Evolutionary conservation across 2,888 invertebrate genomes (phyloP).

Genomic region (Campoplex capitator): DNA sequence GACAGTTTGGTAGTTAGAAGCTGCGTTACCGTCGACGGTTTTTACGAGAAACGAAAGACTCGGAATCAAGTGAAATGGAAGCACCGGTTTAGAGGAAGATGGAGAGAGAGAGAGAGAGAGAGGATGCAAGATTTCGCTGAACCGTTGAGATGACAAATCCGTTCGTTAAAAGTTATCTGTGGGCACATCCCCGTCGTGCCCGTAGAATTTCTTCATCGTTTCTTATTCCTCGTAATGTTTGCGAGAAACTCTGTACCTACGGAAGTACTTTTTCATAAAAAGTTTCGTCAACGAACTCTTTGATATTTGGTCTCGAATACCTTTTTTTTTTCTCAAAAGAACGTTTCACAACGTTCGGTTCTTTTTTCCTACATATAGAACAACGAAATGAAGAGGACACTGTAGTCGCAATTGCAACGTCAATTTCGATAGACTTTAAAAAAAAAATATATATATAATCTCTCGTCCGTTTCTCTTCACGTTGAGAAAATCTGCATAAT

Average conservation of each 20-base stretch:
- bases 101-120: slow-evolving; percentile 6
- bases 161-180: slow-evolving; percentile 63
- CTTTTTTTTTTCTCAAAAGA: slow-evolving; percentile 1
- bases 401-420: not conserved
- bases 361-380: not conserved
- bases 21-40: not conserved
- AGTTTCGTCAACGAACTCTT: slow-evolving; percentile 5
- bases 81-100: slow-evolving; percentile 12
- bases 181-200: slow-evolving; percentile 20
- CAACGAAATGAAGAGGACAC: not conserved
- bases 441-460: not conserved
- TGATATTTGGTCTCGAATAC: not conserved
- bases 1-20: slow-evolving; percentile 28
- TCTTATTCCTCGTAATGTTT: slow-evolving; percentile 26
- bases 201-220: slow-evolving; percentile 24
- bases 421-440: not conserved
- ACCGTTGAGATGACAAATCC: slow-evolving; percentile 46
- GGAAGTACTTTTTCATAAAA: slow-evolving; percentile 7
- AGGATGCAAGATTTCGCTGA: slow-evolving; percentile 35
- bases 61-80: slow-evolving; percentile 22
- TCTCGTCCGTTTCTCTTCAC: not conserved
- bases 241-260: not conserved
- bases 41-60: slow-evolving; percentile 12
- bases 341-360: not conserved
- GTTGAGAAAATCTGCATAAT: not conserved